Base-by-base conservation (phyloP, 2,113 vertebrate species). In the Rousettus leschenaultii region DNA sequence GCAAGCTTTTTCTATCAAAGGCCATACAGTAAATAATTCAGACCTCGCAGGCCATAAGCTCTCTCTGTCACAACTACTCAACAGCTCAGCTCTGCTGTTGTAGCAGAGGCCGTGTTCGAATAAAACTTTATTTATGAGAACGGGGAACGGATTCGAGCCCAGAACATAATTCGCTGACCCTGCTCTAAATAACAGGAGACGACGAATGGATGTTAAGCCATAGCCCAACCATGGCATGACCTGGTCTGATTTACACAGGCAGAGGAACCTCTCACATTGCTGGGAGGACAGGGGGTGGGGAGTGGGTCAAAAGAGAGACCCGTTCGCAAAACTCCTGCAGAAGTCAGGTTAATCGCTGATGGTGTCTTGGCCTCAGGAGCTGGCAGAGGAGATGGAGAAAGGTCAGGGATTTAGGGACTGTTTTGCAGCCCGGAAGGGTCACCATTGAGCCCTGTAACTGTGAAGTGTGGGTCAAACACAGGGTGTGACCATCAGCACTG, bases 101-200 rank as follows among this genome's bases (percentile, higher is more conserved):
- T 2, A 30, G 14, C n/a, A 14, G 11, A 43, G 71, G 18, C 18
- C 11, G 3, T n/a, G 6, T 80, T 91, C 65, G 35, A 91, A 61
- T 57, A 48, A 87, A 92, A 92, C 66, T 82, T 79, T 57, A 73
- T 73, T 84, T 30, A 40, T 4, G 30, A 96, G 74, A 86, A 70
- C 24, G 21, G 35, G 21, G 22, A 21, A 38, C 24, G 3, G 33
- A 48, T 40, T 35, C 30, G 38, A 61, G 13, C 45, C 12, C 22
- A 38, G 55, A 28, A 35, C 6, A 0, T 53, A 61, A 38, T 84
- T 61, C 68, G n/a, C 48, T 22, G 16, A 14, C n/a, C 33, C 26
- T 9, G 21, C 7, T 68, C 14, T 40, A 51, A n/a, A 48, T 53
- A 19, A 83, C 30, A 61, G 35, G 15, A 77, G 19, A 8, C 8